phyloP scores from a whole-genome alignment of 2,797 vertebrate species.

The Myotis myotis region DNA sequence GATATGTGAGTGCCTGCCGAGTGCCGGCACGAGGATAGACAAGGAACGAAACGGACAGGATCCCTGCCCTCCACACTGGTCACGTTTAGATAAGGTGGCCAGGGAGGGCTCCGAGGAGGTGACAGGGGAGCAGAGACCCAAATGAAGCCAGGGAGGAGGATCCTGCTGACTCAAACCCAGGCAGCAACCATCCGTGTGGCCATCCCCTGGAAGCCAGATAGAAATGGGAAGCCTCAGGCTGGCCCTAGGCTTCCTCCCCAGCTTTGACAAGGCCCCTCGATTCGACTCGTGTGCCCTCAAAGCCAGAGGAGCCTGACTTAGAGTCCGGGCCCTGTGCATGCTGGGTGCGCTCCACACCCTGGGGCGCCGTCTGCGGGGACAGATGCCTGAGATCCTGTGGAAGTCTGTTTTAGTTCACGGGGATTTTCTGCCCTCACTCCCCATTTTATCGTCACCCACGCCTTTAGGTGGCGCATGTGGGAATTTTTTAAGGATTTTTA shows the following conservation, averaged over 20 bases:
- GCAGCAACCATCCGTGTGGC: too few relatives aligned
- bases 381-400: background rate
- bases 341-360: too few relatives aligned
- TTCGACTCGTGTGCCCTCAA: fast-evolving
- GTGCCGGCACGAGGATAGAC: background rate
- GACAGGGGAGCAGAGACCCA: background rate
- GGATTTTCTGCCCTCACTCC: background rate
- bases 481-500: background rate
- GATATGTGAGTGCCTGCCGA: background rate
- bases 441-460: background rate
- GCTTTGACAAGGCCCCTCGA: background rate
- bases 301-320: background rate
- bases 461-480: background rate
- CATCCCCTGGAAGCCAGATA: background rate
- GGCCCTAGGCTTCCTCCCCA: background rate
- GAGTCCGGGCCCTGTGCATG: background rate
- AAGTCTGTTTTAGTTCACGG: background rate
- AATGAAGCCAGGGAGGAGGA: background rate
- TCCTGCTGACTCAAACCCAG: background rate
- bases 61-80: background rate
- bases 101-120: background rate
- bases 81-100: background rate
- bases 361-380: background rate
- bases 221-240: background rate
- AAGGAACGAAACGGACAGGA: background rate